These are phyloP conservation scores for Tetragnatha montana DNA, from an alignment of 2,888 invertebrate species.

Conservation along the genomic window DNA sequence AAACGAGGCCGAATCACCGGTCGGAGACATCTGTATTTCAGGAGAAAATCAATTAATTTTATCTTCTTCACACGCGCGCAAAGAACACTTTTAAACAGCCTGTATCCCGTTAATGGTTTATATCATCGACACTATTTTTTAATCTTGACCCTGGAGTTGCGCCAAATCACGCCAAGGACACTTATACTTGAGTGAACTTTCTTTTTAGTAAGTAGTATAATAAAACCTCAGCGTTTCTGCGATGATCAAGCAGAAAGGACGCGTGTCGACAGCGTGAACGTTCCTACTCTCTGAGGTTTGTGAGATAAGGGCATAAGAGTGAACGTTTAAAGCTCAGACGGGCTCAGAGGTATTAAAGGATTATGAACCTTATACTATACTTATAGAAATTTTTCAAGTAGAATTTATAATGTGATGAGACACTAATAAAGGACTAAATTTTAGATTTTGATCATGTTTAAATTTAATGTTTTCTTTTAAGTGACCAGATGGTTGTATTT, in stretches of 20 bases:
- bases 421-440: too few relatives aligned
- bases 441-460: too few relatives aligned
- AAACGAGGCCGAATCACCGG: too few relatives aligned
- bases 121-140: slow-evolving; percentile 50
- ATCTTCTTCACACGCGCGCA: neutral
- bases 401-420: too few relatives aligned
- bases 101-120: slow-evolving; percentile 31
- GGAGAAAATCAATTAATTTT: neutral
- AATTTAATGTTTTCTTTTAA: too few relatives aligned
- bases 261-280: neutral
- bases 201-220: slow-evolving; percentile 18
- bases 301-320: too few relatives aligned
- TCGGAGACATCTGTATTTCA: too few relatives aligned
- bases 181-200: neutral
- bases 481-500: too few relatives aligned
- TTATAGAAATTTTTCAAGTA: too few relatives aligned
- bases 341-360: too few relatives aligned
- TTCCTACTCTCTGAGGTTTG: neutral
- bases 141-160: slow-evolving; percentile 34
- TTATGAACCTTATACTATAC: too few relatives aligned
- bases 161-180: slow-evolving; percentile 61
- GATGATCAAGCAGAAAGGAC: slow-evolving; percentile 3
- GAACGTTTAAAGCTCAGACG: too few relatives aligned
- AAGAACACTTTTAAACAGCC: neutral
- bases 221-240: slow-evolving; percentile 12